Conservation (phyloP, 2,113 vertebrate species). For the Sebastes schlegelii region DNA sequence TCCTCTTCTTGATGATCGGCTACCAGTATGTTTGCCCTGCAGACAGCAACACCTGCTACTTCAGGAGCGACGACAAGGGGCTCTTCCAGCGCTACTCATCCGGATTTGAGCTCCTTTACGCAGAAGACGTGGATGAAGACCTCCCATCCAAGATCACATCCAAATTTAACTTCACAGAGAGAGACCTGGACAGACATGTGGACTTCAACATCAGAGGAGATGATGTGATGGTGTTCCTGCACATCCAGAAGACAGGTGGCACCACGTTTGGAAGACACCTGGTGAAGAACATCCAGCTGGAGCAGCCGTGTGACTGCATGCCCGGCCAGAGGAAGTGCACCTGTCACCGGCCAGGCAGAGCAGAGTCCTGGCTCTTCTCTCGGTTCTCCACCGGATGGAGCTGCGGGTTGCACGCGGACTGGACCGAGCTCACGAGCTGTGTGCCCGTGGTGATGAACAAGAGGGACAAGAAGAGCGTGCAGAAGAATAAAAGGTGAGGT, state of each 20-base stretch:
- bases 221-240: slow-evolving; percentile 95
- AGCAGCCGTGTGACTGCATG: slow-evolving; percentile 92
- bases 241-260: slow-evolving; percentile 97
- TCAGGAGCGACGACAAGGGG: slow-evolving; percentile 70
- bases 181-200: slow-evolving; percentile 88
- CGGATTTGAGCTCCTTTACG: slow-evolving; percentile 39
- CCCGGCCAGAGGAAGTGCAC: slow-evolving; percentile 94
- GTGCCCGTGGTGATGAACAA: slow-evolving; percentile 92
- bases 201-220: slow-evolving; percentile 92
- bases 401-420: slow-evolving; percentile 92
- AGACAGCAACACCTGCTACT: slow-evolving; percentile 80
- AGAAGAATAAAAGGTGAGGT: slow-evolving; percentile 72
- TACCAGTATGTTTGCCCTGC: slow-evolving; percentile 92
- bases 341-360: slow-evolving; percentile 92
- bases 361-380: slow-evolving; percentile 94
- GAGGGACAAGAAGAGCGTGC: slow-evolving; percentile 83
- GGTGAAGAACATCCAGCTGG: slow-evolving; percentile 94
- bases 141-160: slow-evolving; percentile 77
- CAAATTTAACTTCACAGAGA: slow-evolving; percentile 88
- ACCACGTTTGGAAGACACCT: slow-evolving; percentile 95
- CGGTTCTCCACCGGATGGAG: slow-evolving; percentile 94
- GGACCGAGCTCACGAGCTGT: slow-evolving; percentile 92
- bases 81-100: slow-evolving; percentile 58
- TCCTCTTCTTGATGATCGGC: slow-evolving; percentile 90
- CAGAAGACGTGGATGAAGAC: slow-evolving; percentile 83